Base-by-base conservation (phyloP, 2,113 vertebrate genomes). In the Paradoxurus hermaphroditus region DNA sequence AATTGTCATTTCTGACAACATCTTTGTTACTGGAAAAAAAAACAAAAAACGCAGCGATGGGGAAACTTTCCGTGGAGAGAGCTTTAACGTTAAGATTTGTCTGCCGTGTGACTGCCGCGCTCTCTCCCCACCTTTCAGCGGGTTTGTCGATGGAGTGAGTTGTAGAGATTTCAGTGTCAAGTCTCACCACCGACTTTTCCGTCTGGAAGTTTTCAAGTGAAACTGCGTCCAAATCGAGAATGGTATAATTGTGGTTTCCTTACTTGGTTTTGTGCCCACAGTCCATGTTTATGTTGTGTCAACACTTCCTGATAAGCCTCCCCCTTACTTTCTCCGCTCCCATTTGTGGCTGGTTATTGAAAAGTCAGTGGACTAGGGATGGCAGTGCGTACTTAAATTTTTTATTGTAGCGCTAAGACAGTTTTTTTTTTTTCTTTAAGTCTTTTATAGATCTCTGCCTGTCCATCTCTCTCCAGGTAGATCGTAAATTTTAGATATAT, bases 1-100 rank as follows among this genome's bases (percentile, higher is more conserved):
- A 99, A 99, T 99, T 99, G 98, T 99, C 99, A 98, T 98, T 99
- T 99, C 98, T 99, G 98, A 99, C 99, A 99, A 99, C 98, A 98
- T 99, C 99, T 99, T 99, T 99, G 99, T 99, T 98, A 98, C 97
- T 98, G 98, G 3, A 59, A 3, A 59, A 49, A 49, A 49, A 49
- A 49, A 97, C 98, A 95, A 95, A 95, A 97, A 98, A 98, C 94
- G 97, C 98, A 97, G 83, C 88, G 98, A 96, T 98, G 98, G 95
- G 98, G 95, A 98, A 98, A 98, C 97, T 98, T 98, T 98, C 65
- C 46, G 53, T 4, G 49, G 98, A 98, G 96, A 96, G 92, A 95
- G 96, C 91, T 86, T 97, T 97, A 97, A 98, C 75, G 59, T 94
- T 96, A 97, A 98, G 96, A 88, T 97, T 92, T 98, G 91, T 95